Evolutionary conservation across 2,888 invertebrate genomes (phyloP).

Genomic region (Flexamia atlantica): DNA sequence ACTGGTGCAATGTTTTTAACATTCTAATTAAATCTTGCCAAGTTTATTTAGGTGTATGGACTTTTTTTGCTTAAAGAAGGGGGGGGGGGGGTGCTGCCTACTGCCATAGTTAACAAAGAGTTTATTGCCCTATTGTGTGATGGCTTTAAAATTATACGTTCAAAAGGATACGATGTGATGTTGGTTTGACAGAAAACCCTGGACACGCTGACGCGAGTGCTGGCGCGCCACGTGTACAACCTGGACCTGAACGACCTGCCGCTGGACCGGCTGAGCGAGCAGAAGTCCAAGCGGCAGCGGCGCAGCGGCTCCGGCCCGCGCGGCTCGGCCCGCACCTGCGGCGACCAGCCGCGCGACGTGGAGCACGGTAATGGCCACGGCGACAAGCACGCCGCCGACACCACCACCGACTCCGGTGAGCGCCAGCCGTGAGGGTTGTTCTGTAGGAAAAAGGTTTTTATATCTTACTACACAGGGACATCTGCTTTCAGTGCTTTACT

Average conservation of each 20-base stretch:
- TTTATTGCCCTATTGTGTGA: too few relatives aligned
- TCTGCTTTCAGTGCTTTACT: too few relatives aligned
- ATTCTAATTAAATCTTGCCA: too few relatives aligned
- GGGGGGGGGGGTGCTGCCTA: too few relatives aligned
- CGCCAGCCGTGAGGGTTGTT: neutral
- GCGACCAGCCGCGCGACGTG: slow-evolving; percentile 42
- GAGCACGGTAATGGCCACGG: neutral
- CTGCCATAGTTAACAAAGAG: too few relatives aligned
- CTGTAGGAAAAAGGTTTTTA: too few relatives aligned
- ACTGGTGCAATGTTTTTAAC: too few relatives aligned
- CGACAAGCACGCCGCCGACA: slow-evolving; percentile 53
- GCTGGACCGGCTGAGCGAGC: slow-evolving; percentile 87
- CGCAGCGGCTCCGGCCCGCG: slow-evolving; percentile 71
- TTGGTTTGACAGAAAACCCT: slow-evolving; percentile 87
- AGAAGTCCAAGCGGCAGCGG: slow-evolving; percentile 84
- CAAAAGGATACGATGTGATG: neutral
- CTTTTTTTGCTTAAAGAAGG: too few relatives aligned
- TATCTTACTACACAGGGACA: too few relatives aligned
- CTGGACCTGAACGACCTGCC: slow-evolving; percentile 94
- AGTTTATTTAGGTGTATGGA: too few relatives aligned
- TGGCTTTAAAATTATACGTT: too few relatives aligned
- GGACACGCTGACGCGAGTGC: slow-evolving; percentile 95
- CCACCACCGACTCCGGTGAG: neutral
- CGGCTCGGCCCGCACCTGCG: neutral
- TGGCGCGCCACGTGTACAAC: slow-evolving; percentile 96